These are phyloP conservation scores for Amphilophus citrinellus DNA, from an alignment of 2,113 vertebrate genomes.

Conservation along the genomic window DNA sequence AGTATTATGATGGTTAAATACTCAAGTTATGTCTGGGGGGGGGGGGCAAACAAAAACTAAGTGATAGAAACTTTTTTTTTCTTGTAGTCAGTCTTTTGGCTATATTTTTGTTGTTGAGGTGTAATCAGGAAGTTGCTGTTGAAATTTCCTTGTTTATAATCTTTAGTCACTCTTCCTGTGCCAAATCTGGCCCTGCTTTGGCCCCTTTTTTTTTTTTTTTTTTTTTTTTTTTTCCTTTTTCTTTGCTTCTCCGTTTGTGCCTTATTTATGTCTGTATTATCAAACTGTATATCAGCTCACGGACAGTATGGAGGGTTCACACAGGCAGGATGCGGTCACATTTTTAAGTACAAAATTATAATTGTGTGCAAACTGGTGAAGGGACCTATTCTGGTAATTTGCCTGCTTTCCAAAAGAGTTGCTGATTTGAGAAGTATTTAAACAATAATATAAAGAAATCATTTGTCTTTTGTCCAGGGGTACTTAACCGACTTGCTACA, in stretches of 20 bases:
- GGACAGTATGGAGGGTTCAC: slow-evolving; percentile 36
- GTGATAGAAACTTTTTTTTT: slow-evolving; percentile 4
- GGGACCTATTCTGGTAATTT: slow-evolving; percentile 47
- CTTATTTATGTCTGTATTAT: slow-evolving; percentile 77
- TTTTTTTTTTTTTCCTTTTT: background rate
- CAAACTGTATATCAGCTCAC: slow-evolving; percentile 57
- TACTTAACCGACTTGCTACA: slow-evolving; percentile 41
- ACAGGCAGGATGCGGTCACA: slow-evolving; percentile 41
- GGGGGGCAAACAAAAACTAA: background rate
- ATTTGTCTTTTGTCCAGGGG: slow-evolving; percentile 21
- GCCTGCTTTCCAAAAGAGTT: slow-evolving; percentile 27
- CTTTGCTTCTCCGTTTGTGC: slow-evolving; percentile 78
- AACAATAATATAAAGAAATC: slow-evolving; percentile 14
- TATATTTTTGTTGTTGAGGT: slow-evolving; percentile 24
- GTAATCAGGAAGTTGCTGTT: slow-evolving; percentile 28
- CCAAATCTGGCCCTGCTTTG: slow-evolving; percentile 59
- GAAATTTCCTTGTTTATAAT: slow-evolving; percentile 33
- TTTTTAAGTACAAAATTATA: slow-evolving; percentile 14
- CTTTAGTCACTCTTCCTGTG: slow-evolving; percentile 59
- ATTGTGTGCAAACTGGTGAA: slow-evolving; percentile 19
- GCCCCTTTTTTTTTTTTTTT: background rate
- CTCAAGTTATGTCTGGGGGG: slow-evolving; percentile 9
- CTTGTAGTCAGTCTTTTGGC: slow-evolving; percentile 11
- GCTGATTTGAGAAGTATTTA: slow-evolving; percentile 10
- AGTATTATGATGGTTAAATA: slow-evolving; percentile 53